These are phyloP conservation scores for Leucopternis melanops DNA, from an alignment of 2,113 vertebrate genomes.

Conservation along the genomic window DNA sequence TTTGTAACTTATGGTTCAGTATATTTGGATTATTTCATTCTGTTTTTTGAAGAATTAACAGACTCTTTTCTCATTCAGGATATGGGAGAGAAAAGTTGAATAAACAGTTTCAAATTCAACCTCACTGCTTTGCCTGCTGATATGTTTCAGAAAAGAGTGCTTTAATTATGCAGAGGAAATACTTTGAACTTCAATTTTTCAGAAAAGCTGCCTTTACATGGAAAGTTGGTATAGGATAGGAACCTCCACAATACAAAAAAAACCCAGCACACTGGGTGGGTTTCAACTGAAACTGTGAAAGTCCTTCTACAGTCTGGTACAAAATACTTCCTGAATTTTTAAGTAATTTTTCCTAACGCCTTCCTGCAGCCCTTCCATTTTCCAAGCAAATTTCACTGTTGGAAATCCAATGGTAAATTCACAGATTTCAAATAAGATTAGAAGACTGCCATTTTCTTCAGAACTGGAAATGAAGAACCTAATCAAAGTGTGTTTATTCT, in stretches of 20 bases:
- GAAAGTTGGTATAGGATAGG: neutral
- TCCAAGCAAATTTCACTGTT: neutral
- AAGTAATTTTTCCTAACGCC: neutral
- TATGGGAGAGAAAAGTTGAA: neutral
- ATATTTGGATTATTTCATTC: neutral
- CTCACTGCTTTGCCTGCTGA: neutral
- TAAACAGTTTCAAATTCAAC: neutral
- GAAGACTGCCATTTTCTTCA: neutral
- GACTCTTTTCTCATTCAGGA: neutral
- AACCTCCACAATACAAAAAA: neutral
- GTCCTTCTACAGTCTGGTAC: neutral
- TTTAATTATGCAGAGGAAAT: neutral
- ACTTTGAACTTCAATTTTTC: neutral
- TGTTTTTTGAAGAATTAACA: neutral
- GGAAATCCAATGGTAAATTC: neutral
- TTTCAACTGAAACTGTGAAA: neutral
- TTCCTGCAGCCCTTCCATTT: neutral
- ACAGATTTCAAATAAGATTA: neutral
- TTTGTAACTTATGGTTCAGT: neutral
- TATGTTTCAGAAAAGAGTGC: neutral
- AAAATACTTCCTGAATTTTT: neutral
- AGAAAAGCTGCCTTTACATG: neutral
- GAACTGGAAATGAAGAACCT: neutral
- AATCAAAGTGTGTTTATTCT: neutral
- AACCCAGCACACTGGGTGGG: rapidly evolving